phyloP scores from a whole-genome alignment of 2,113 vertebrate species.

The Pungitius pungitius region DNA sequence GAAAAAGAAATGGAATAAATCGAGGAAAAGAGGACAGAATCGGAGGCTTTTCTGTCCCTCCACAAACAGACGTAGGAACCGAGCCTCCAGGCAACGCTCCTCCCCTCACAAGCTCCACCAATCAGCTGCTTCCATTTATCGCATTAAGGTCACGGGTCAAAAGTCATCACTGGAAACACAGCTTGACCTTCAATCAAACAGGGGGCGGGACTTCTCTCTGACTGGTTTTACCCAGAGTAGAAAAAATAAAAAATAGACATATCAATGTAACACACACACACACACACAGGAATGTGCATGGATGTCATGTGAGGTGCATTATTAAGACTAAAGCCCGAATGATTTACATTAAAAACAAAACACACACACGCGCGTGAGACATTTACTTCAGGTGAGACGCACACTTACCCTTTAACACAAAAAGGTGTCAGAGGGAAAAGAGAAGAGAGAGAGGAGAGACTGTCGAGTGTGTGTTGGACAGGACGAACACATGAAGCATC shows the following conservation, averaged over 20 bases:
- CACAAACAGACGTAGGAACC: not conserved
- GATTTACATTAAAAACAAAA: not conserved
- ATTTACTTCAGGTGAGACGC: not conserved
- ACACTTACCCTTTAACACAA: not conserved
- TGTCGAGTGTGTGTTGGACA: not conserved
- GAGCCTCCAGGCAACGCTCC: not conserved
- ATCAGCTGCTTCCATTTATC: constrained; percentile 21
- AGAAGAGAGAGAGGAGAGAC: not conserved
- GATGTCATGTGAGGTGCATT: too few relatives aligned
- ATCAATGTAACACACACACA: not conserved
- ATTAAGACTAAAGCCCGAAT: too few relatives aligned
- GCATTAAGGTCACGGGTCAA: constrained; percentile 6
- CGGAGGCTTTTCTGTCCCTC: not conserved
- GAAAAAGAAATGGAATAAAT: not conserved
- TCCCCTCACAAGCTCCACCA: constrained; percentile 4
- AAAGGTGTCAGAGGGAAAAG: not conserved
- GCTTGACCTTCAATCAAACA: not conserved
- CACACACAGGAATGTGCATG: too few relatives aligned
- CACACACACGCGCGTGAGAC: not conserved
- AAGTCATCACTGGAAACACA: not conserved
- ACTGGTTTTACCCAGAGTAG: not conserved
- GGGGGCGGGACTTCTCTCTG: constrained; percentile 4
- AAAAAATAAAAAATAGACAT: not conserved
- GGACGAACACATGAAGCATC: constrained; percentile 56
- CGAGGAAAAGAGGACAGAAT: too few relatives aligned